Evolutionary conservation across 1,140 invertebrate genomes (phyloP).

Genomic region (Drosophila lini): DNA sequence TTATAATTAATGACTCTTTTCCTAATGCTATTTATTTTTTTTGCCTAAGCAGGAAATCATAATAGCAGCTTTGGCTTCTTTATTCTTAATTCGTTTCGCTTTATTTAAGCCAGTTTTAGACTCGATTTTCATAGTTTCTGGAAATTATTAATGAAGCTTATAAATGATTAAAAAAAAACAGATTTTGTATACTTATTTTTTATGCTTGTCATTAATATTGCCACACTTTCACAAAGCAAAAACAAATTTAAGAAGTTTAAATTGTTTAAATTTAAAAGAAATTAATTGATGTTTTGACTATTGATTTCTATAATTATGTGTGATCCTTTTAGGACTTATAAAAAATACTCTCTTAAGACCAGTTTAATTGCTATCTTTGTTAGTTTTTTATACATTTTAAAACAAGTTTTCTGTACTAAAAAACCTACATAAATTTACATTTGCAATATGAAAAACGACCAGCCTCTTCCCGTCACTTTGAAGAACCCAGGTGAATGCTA

Average conservation of each 20-base stretch:
- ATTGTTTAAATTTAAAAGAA: neutral
- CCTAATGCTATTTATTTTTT: constrained; percentile 10
- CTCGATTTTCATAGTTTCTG: neutral
- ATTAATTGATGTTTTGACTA: neutral
- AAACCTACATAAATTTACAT: neutral
- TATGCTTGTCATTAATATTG: neutral
- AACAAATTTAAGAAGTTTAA: neutral
- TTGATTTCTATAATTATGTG: neutral
- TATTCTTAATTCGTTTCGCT: constrained; percentile 9
- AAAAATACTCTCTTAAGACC: neutral
- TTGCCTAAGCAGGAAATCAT: constrained; percentile 3
- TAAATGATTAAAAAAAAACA: neutral
- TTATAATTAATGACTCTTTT: constrained; percentile 16
- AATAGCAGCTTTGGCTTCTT: neutral
- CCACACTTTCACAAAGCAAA: constrained; percentile 2
- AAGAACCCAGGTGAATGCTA: constrained; percentile 25
- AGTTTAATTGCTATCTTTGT: neutral
- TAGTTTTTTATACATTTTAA: neutral
- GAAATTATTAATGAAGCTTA: neutral
- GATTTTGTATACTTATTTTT: neutral
- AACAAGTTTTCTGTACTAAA: neutral
- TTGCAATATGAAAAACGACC: neutral
- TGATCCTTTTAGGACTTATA: too few relatives aligned
- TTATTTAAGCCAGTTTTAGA: neutral
- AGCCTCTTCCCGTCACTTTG: constrained; percentile 22